These are phyloP conservation scores for Tachypleus tridentatus DNA, from an alignment of 1,140 invertebrate genomes.

Conservation along the genomic window DNA sequence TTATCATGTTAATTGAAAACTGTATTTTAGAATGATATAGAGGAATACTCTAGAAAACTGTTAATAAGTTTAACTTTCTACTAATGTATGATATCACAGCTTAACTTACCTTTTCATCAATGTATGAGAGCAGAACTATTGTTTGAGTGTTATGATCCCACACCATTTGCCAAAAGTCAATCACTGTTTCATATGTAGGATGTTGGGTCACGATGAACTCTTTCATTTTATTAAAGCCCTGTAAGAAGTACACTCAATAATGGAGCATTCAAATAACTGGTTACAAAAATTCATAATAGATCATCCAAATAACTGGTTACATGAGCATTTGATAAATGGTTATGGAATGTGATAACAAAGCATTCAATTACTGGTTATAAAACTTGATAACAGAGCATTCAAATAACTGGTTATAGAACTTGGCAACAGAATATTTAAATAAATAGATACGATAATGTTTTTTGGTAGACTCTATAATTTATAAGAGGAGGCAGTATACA, in stretches of 20 bases:
- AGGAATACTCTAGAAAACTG: too few species aligned
- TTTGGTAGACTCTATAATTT: too few species aligned
- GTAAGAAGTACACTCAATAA: background rate
- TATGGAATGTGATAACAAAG: conserved; percentile 1
- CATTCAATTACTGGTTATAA: too few species aligned
- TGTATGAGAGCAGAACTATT: conserved; percentile 57
- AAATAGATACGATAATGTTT: too few species aligned
- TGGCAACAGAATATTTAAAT: too few species aligned
- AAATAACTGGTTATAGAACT: too few species aligned
- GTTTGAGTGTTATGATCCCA: conserved; percentile 92
- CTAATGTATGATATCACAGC: background rate
- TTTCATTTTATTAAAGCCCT: conserved; percentile 27
- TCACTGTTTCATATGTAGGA: conserved; percentile 58
- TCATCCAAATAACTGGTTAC: background rate
- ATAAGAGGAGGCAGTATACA: too few species aligned
- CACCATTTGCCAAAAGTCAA: conserved; percentile 93
- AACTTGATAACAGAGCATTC: too few species aligned
- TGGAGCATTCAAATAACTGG: too few species aligned
- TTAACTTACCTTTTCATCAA: conserved; percentile 20
- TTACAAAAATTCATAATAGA: conserved; percentile 1
- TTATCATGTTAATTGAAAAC: too few species aligned
- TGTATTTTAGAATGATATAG: too few species aligned
- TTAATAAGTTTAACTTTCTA: too few species aligned
- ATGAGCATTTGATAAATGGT: background rate
- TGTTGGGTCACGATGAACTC: conserved; percentile 71